Base-by-base conservation (phyloP, 2,888 invertebrate genomes). In the Nemoura dubitans region DNA sequence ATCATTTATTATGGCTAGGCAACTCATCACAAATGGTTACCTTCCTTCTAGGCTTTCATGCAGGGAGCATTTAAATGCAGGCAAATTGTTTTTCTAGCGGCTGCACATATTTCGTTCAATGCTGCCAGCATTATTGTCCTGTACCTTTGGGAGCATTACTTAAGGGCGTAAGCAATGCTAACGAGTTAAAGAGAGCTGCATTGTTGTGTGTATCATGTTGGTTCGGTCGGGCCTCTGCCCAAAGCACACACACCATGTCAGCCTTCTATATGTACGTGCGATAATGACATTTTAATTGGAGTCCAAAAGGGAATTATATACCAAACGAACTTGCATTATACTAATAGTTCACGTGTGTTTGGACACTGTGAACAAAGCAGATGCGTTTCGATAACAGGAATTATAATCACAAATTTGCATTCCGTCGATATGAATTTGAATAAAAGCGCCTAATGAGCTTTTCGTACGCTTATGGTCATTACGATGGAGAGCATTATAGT, bases 281-380 rank as follows among this genome's bases (percentile, higher is more conserved):
- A 87, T 87, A 87, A 87, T 85, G 86, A 87, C 86, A 80, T 26
- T 87, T 87, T 87, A 87, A 87, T 87, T 87, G 86, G 76, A 6
- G 85, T 26, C 59, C 10, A 21, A 78, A 81, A 30, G 81, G 81
- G 27, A 81, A 81, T 81, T 81, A 81, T 29, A 6, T 81, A 7
- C 0, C 59, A 59, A 59, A 59, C 59, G 59, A 59, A 59, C 59
- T 10, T 59, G 59, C 59, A 59, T 59, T 59, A 59, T 59, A 59
- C 59, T 59, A 59, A 59, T 59, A 59, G 28, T 78, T 26, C 78
- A 78, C n/a, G 78, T 78, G 28, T 78, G 78, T 78, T 27, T 78
- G 7, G 1, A 78, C 26, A 26, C 27, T 7, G 78, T 28, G 28
- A 28, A 28, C 78, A 25, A 78, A 78, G 28, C 78, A 78, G 78